Percentiles rank a stretch among this genome's conserved stretches.
These are phyloP conservation scores for Hetaerina titia DNA, from an alignment of 2,888 invertebrate genomes.

Conservation along the genomic window DNA sequence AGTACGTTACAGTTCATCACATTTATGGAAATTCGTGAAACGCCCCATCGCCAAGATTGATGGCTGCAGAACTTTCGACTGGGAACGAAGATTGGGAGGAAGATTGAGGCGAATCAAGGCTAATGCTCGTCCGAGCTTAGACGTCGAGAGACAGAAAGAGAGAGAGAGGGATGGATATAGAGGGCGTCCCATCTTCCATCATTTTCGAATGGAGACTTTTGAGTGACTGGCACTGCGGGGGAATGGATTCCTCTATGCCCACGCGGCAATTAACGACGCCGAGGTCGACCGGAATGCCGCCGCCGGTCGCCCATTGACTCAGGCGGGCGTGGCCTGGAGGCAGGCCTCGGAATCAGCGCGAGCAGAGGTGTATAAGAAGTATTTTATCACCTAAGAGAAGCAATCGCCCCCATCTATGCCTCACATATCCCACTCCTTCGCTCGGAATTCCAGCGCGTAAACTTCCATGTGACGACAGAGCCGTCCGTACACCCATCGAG, in stretches of 20 bases:
- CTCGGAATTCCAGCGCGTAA: neutral
- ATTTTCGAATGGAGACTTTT: neutral
- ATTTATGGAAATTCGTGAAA: too few relatives aligned
- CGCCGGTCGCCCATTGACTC: neutral
- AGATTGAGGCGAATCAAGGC: too few relatives aligned
- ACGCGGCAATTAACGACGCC: slow-evolving; percentile 62
- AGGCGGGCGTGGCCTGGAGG: slow-evolving; percentile 34
- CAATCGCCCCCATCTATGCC: neutral
- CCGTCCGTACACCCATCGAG: neutral
- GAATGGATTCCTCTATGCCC: slow-evolving; percentile 39
- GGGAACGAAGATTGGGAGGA: too few relatives aligned
- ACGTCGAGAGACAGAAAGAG: too few relatives aligned
- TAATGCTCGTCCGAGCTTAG: neutral
- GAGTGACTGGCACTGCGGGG: slow-evolving; percentile 12
- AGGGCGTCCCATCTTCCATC: neutral
- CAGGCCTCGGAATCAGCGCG: neutral
- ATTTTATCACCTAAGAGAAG: neutral
- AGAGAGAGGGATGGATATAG: neutral
- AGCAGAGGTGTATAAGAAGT: neutral
- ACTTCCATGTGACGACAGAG: neutral
- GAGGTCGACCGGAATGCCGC: slow-evolving; percentile 22
- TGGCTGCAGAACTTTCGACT: too few relatives aligned
- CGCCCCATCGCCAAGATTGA: too few relatives aligned
- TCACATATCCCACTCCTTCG: neutral
- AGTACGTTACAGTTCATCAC: too few relatives aligned